A percentile compares a stretch with the other conserved stretches of the same genome.
Conservation (phyloP, 2,797 vertebrate species). For the Lagorchestes hirsutus region DNA sequence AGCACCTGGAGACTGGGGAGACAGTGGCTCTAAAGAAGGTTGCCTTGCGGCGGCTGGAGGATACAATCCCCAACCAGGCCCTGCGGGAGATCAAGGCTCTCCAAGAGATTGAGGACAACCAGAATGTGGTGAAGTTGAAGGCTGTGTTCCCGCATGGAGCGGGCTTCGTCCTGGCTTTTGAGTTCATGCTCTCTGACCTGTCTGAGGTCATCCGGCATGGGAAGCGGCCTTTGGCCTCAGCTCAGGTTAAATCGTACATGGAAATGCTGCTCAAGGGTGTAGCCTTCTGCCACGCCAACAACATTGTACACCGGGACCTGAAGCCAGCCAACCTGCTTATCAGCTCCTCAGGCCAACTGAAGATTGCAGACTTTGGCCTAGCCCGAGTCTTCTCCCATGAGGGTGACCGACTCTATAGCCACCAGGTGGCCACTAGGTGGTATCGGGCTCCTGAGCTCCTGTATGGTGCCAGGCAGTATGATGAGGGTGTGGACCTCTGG, state of each 20-base stretch:
- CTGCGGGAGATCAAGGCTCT: no score
- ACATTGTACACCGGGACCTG: slow-evolving; percentile 94
- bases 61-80: no score
- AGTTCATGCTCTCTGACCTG: slow-evolving; percentile 95
- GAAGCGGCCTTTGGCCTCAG: slow-evolving; percentile 90
- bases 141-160: slow-evolving; percentile 93
- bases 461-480: slow-evolving; percentile 93
- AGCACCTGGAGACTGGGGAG: slow-evolving; percentile 93
- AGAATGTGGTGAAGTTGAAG: slow-evolving; percentile 93
- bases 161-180: slow-evolving; percentile 94
- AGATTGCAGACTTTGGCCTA: slow-evolving; percentile 94
- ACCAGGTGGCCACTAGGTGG: slow-evolving; percentile 96
- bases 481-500: slow-evolving; percentile 95
- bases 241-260: slow-evolving; percentile 94
- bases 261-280: slow-evolving; percentile 95
- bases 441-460: slow-evolving; percentile 94
- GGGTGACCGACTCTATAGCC: slow-evolving; percentile 91
- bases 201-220: slow-evolving; percentile 93
- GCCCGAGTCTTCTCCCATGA: slow-evolving; percentile 90
- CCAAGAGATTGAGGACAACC: no score
- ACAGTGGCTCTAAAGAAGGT: no score
- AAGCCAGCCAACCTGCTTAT: slow-evolving; percentile 96
- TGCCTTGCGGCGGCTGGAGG: no score
- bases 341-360: slow-evolving; percentile 93
- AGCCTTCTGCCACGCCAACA: slow-evolving; percentile 93